Base-by-base conservation (phyloP, 2,797 vertebrate genomes). In the Muscicapa striata region DNA sequence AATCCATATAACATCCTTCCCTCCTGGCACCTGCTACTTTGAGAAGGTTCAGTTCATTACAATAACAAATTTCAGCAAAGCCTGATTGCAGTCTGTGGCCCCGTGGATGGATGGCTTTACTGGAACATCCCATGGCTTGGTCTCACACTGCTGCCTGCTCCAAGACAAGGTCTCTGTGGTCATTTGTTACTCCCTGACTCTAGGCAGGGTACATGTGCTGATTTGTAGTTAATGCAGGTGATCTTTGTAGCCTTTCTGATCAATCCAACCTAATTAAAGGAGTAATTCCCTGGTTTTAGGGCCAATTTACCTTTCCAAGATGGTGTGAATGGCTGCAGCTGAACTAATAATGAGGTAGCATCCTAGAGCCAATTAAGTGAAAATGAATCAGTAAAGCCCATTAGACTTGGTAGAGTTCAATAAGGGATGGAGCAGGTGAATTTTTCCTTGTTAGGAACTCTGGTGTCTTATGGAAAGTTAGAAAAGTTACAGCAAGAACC, bases 211-310 rank as follows among this genome's bases (percentile, higher is more conserved):
- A 23, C 13, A 13, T 26, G 48, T 38, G 43, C 84, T 84, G 83
- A 92, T 94, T 95, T 95, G 90, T 86, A 91, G 84, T 69, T 96
- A 91, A 75, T 84, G 43, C 66, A 43, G 86, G 73, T 94, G 79
- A 70, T 90, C 94, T 91, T 41, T 59, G 52, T 86, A 97, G 95
- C 92, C 78, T 76, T 94, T 94, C 89, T 94, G 96, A 97, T 97
- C 90, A 94, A 96, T 95, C 76, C 84, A 51, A 17, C 83, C 89
- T 96, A 96, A 98, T 97, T 96, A 97, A 95, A 96, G 86, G 79
- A 97, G 94, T 92, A 90, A 95, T 89, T 96, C 94, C 40, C 72
- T 67, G 54, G 62, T 13, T 96, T 93, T 52, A 24, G 83, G 96
- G 87, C 92, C 90, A 95, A 77, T 94, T 94, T 97, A 89, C 90